phyloP scores from a whole-genome alignment of 2,888 invertebrate species.

The Sphaerophoria rueppellii region DNA sequence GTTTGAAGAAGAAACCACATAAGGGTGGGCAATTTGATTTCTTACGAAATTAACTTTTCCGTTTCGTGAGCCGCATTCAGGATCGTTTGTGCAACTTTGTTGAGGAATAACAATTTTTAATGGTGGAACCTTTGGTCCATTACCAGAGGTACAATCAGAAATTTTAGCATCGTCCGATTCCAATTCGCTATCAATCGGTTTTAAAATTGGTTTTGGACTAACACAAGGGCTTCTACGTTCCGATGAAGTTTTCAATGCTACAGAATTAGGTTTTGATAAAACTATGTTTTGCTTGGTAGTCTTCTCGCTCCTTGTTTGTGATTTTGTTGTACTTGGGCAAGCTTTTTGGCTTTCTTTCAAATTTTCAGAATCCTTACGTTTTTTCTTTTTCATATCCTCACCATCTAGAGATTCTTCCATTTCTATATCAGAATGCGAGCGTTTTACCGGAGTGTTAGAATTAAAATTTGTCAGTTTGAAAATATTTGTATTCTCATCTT shows the following conservation, averaged over 20 bases:
- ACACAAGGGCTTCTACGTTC: constrained; percentile 88
- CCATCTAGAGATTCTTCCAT: constrained; percentile 86
- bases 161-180: constrained; percentile 85
- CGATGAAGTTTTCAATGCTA: constrained; percentile 78
- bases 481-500: constrained; percentile 65
- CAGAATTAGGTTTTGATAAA: constrained; percentile 83
- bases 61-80: constrained; percentile 82
- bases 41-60: constrained; percentile 86
- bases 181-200: constrained; percentile 82
- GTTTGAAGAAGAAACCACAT: constrained; percentile 86
- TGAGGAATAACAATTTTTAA: constrained; percentile 97
- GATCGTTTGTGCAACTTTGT: constrained; percentile 80
- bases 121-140: constrained; percentile 95
- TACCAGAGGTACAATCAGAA: constrained; percentile 78
- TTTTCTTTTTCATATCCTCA: constrained; percentile 87
- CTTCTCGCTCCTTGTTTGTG: constrained; percentile 79
- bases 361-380: constrained; percentile 88
- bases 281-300: constrained; percentile 84
- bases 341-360: constrained; percentile 84
- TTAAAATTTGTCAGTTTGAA: constrained; percentile 33
- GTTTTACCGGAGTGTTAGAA: constrained; percentile 68
- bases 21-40: constrained; percentile 86
- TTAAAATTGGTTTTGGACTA: constrained; percentile 84
- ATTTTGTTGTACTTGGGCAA: constrained; percentile 78
- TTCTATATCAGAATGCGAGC: constrained; percentile 82